Evolutionary conservation across 2,113 vertebrate genomes (phyloP).

Genomic region (Prolemur simus): DNA sequence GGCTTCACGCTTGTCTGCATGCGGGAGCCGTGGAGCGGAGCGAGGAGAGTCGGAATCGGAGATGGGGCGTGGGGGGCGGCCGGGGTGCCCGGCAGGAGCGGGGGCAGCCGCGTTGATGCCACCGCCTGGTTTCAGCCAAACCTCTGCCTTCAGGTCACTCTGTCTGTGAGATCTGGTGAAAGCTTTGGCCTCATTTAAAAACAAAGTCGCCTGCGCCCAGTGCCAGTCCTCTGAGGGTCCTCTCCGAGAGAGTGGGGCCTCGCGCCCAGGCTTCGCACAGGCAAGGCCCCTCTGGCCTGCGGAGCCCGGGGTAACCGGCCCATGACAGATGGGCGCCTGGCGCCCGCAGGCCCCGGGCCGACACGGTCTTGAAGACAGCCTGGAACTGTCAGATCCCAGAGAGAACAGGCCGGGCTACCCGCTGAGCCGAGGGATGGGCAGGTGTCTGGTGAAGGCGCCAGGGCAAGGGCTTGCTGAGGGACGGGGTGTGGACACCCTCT

Average conservation of each 20-base stretch:
- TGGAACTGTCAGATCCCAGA: background rate
- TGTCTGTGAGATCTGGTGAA: background rate
- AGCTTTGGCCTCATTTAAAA: background rate
- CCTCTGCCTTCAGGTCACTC: background rate
- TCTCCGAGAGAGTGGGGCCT: background rate
- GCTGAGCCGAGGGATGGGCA: fast-evolving
- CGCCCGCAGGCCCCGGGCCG: background rate
- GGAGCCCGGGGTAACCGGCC: fast-evolving
- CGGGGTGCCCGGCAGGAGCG: background rate
- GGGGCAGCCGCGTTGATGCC: background rate
- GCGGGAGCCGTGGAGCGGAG: background rate
- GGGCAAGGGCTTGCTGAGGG: background rate
- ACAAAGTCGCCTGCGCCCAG: background rate
- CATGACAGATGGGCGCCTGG: fast-evolving
- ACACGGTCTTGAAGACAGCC: background rate
- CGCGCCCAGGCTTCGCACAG: fast-evolving
- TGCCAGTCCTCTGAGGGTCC: fast-evolving
- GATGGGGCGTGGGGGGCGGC: background rate
- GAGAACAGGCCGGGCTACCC: background rate
- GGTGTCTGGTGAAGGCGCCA: background rate
- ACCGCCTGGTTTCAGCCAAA: background rate
- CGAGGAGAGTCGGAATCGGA: background rate
- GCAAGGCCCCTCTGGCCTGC: too few species aligned
- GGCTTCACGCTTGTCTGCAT: constrained; percentile 42
- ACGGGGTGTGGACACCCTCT: background rate